phyloP scores from a whole-genome alignment of 2,797 vertebrate species.

The Falco novaeseelandiae region DNA sequence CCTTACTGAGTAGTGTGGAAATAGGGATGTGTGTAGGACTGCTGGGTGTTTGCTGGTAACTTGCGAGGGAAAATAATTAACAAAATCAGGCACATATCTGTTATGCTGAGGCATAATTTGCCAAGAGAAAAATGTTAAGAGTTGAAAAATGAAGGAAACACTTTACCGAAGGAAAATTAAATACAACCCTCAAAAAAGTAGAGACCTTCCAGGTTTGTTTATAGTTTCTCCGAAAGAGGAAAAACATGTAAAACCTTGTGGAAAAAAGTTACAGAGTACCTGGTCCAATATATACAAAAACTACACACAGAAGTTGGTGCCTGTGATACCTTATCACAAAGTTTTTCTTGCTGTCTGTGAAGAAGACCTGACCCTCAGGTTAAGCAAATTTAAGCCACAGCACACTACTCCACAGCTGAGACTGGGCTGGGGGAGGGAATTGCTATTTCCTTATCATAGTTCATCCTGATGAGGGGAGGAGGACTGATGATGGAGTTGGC shows the following conservation, averaged over 20 bases:
- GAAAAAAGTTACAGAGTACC: neutral
- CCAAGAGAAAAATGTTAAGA: neutral
- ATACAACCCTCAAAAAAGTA: neutral
- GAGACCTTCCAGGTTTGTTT: neutral
- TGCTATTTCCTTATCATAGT: neutral
- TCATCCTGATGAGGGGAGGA: neutral
- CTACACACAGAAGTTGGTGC: fast-evolving
- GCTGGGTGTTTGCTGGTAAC: neutral
- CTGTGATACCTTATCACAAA: neutral
- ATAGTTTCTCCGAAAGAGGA: neutral
- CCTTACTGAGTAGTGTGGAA: neutral
- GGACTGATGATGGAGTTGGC: neutral
- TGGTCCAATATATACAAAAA: neutral
- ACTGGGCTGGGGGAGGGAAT: neutral
- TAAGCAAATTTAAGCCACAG: neutral
- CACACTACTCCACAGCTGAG: neutral
- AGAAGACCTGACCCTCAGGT: neutral
- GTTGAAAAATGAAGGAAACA: neutral
- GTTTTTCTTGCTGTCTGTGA: neutral
- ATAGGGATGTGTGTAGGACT: neutral
- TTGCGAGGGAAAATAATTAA: neutral
- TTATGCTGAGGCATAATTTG: neutral
- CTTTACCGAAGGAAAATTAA: neutral
- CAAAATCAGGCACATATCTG: neutral
- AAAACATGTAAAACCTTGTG: neutral